A percentile compares a stretch with the other conserved stretches of the same genome.
Evolutionary conservation across 1,140 invertebrate species (phyloP).

Genomic region (Tachypleus tridentatus): DNA sequence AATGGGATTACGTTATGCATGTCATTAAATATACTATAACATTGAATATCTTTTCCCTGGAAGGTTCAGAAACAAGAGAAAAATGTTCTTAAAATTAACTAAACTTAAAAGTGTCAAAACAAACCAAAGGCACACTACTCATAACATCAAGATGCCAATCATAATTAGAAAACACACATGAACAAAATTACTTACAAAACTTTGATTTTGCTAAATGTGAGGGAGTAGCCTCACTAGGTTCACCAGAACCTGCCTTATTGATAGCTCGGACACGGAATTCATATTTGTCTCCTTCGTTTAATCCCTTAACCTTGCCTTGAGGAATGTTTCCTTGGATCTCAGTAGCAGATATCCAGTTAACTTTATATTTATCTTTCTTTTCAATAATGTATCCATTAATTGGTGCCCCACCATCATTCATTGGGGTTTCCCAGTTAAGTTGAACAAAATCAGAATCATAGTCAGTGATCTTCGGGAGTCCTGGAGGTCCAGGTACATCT

Average conservation of each 20-base stretch:
- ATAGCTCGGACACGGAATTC: slow-evolving; percentile 86
- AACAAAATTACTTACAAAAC: slow-evolving; percentile 15
- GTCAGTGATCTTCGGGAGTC: slow-evolving; percentile 77
- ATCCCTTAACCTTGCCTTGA: slow-evolving; percentile 67
- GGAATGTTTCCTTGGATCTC: slow-evolving; percentile 50
- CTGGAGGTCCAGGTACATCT: slow-evolving; percentile 84
- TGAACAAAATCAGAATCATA: slow-evolving; percentile 72
- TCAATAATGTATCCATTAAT: slow-evolving; percentile 94
- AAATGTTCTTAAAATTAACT: too few relatives aligned
- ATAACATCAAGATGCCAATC: neutral
- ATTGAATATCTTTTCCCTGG: too few relatives aligned
- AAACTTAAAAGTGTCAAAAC: too few relatives aligned
- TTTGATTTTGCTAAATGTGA: slow-evolving; percentile 17
- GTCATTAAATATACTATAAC: too few relatives aligned
- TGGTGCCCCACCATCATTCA: slow-evolving; percentile 78
- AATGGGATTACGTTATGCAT: too few relatives aligned
- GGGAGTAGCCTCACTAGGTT: slow-evolving; percentile 47
- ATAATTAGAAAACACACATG: neutral
- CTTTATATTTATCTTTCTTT: slow-evolving; percentile 84
- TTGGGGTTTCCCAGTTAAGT: slow-evolving; percentile 74
- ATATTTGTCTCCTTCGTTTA: slow-evolving; percentile 79
- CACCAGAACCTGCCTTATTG: slow-evolving; percentile 86
- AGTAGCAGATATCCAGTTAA: slow-evolving; percentile 70
- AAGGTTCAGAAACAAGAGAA: too few relatives aligned
- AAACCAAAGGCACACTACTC: neutral